These are phyloP conservation scores for Drosophila mettleri DNA, from an alignment of 2,888 invertebrate genomes.

Conservation along the genomic window DNA sequence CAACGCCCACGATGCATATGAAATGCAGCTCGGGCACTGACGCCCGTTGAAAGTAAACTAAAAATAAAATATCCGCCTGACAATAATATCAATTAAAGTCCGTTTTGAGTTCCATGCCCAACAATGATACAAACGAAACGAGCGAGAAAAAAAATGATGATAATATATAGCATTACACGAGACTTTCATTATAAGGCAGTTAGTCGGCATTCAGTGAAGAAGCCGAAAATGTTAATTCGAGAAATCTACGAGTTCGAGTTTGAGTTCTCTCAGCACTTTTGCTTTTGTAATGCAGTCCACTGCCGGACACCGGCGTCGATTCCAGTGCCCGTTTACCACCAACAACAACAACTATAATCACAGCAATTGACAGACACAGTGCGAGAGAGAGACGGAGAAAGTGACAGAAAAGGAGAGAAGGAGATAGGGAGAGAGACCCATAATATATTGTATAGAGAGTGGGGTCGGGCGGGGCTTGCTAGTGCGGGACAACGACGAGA, in stretches of 20 bases:
- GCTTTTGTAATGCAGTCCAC: slow-evolving; percentile 43
- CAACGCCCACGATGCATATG: slow-evolving; percentile 44
- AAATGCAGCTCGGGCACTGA: slow-evolving; percentile 51
- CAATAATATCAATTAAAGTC: slow-evolving; percentile 76
- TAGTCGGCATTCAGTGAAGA: slow-evolving; percentile 29
- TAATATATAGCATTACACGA: slow-evolving; percentile 65
- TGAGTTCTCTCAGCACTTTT: slow-evolving; percentile 21
- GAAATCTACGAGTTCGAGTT: slow-evolving; percentile 27
- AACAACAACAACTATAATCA: slow-evolving; percentile 57
- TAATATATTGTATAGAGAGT: slow-evolving; percentile 18
- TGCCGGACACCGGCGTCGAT: slow-evolving; percentile 51
- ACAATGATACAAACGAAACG: slow-evolving; percentile 24
- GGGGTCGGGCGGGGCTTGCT: slow-evolving; percentile 20
- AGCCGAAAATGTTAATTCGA: slow-evolving; percentile 58
- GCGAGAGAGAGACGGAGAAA: slow-evolving; percentile 1
- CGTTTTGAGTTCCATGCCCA: slow-evolving; percentile 38
- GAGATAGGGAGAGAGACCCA: slow-evolving; percentile 20
- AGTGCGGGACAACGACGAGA: slow-evolving; percentile 45
- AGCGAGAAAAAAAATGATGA: slow-evolving; percentile 16
- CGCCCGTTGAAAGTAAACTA: slow-evolving; percentile 58
- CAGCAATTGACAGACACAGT: slow-evolving; percentile 60
- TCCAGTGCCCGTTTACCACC: slow-evolving; percentile 22
- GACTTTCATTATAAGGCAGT: slow-evolving; percentile 69
- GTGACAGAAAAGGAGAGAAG: slow-evolving; percentile 8
- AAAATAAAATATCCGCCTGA: slow-evolving; percentile 73